Evolutionary conservation across 2,888 invertebrate species (phyloP).

Genomic region (Julus scanicus): DNA sequence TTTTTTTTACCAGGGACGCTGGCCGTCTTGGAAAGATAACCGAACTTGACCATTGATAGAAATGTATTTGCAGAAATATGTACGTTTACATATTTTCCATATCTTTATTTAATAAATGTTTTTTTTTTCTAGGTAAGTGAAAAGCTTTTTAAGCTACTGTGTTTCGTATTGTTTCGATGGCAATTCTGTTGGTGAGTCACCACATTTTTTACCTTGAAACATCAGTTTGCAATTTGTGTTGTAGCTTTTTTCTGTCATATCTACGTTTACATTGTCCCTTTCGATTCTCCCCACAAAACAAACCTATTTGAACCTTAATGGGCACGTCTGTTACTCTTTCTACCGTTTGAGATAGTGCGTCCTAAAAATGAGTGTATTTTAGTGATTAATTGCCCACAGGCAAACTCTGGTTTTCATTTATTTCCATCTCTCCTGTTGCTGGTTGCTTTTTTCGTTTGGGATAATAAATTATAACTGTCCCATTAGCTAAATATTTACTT

Average conservation of each 20-base stretch:
- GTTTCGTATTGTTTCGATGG: background rate
- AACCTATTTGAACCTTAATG: background rate
- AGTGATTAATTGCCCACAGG: background rate
- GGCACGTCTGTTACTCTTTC: background rate
- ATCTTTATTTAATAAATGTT: background rate
- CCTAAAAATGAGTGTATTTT: constrained; percentile 1
- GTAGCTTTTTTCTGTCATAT: too few relatives aligned
- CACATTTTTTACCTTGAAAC: background rate
- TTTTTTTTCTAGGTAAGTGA: constrained; percentile 40
- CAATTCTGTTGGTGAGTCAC: background rate
- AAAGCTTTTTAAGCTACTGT: background rate
- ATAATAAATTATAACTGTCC: background rate
- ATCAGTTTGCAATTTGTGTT: background rate
- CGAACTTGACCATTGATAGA: too few relatives aligned
- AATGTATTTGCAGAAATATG: too few relatives aligned
- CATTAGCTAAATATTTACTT: constrained; percentile 9
- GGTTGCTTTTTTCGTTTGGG: background rate
- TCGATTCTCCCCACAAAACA: background rate
- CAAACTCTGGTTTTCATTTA: background rate
- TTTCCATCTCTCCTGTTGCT: constrained; percentile 15
- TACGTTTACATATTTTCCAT: too few relatives aligned
- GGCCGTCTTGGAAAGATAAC: too few relatives aligned
- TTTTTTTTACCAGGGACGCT: too few relatives aligned
- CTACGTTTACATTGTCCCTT: background rate
- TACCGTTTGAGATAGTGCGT: background rate